A percentile compares a stretch with the other conserved stretches of the same genome.
These are phyloP conservation scores for Poliocrania exsul DNA, from an alignment of 2,797 vertebrate genomes.

Conservation along the genomic window DNA sequence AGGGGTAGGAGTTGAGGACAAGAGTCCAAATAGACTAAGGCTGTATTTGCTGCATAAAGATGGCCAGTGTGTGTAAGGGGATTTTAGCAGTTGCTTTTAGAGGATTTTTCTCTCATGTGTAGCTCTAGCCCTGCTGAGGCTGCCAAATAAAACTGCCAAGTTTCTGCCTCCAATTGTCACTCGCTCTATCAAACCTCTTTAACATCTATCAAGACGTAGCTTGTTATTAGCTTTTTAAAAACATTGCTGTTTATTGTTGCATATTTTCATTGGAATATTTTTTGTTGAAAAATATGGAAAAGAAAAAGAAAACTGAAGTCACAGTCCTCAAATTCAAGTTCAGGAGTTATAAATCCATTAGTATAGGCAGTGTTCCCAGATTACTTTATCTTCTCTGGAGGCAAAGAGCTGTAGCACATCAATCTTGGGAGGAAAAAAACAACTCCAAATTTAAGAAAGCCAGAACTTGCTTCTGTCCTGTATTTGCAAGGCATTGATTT, in stretches of 20 bases:
- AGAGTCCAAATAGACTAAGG: neutral
- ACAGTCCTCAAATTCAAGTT: conserved; percentile 7
- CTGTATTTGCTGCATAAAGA: neutral
- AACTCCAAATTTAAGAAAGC: neutral
- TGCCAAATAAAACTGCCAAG: neutral
- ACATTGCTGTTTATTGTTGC: neutral
- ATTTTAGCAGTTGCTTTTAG: neutral
- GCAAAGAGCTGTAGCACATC: neutral
- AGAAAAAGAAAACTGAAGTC: neutral
- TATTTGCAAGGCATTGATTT: neutral
- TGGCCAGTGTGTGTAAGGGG: neutral
- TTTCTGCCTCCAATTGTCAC: neutral
- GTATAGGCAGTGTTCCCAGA: conserved; percentile 18
- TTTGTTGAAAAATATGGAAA: neutral
- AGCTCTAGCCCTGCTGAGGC: neutral
- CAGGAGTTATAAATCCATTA: conserved; percentile 2
- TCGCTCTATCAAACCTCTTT: neutral
- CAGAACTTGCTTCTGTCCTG: neutral
- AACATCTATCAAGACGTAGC: neutral
- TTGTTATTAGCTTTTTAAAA: neutral
- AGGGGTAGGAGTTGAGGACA: neutral
- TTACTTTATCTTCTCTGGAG: neutral
- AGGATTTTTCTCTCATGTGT: neutral
- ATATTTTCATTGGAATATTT: conserved; percentile 19
- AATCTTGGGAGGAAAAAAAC: neutral